Conservation (phyloP, 2,113 vertebrate genomes). For the Isichthys henryi region DNA sequence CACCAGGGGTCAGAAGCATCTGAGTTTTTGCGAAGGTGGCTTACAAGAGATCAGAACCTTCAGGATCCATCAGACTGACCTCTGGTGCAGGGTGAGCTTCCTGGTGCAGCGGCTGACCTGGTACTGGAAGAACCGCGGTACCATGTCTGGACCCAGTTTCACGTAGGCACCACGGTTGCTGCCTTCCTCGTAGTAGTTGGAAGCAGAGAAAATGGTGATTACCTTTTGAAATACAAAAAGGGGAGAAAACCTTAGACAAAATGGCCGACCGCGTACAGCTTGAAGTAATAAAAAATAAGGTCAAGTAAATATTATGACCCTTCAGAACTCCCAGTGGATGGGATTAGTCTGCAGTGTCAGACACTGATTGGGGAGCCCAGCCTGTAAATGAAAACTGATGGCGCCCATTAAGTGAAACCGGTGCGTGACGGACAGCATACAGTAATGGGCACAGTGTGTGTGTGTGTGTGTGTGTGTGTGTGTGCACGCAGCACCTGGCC, state of each 20-base stretch:
- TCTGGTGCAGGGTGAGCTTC: constrained; percentile 70
- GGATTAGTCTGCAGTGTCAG: background rate
- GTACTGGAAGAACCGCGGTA: constrained; percentile 82
- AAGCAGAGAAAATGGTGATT: constrained; percentile 93
- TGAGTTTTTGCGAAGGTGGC: background rate
- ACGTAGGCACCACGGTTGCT: constrained; percentile 92
- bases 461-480: background rate
- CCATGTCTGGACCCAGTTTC: constrained; percentile 67
- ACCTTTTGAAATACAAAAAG: constrained; percentile 57
- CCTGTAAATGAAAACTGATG: background rate
- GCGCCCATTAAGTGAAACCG: background rate
- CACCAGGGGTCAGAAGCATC: background rate
- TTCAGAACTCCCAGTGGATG: background rate
- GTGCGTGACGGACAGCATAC: background rate
- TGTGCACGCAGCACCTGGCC: constrained; percentile 68
- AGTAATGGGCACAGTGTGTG: background rate
- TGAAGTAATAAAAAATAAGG: background rate
- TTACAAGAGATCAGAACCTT: background rate
- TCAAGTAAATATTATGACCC: background rate
- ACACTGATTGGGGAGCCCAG: background rate
- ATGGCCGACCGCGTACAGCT: background rate
- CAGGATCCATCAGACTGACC: constrained; percentile 50
- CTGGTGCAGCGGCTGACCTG: constrained; percentile 72
- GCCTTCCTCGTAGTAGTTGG: constrained; percentile 93
- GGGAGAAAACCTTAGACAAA: constrained; percentile 1